Conservation (phyloP, 1,140 invertebrate species). For the Trichonephila inaurata region DNA sequence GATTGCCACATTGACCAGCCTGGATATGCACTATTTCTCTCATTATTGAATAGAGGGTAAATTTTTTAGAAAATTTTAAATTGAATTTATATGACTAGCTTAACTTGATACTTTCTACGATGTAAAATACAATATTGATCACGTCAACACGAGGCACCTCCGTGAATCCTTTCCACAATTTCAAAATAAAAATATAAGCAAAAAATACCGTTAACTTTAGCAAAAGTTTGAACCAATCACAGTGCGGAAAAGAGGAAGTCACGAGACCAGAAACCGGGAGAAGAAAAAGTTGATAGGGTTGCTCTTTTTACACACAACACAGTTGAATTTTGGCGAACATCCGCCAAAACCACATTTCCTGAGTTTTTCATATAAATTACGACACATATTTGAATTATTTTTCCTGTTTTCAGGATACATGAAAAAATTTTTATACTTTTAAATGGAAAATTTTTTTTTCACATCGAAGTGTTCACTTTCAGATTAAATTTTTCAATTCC, state of each 20-base stretch:
- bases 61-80: background rate
- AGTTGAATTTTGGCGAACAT: background rate
- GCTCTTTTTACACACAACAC: background rate
- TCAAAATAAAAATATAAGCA: background rate
- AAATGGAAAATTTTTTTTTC: too few species aligned
- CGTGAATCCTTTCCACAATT: background rate
- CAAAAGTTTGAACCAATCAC: slow-evolving; percentile 6
- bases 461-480: too few species aligned
- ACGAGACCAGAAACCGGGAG: slow-evolving; percentile 13
- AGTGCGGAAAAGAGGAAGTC: background rate
- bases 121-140: slow-evolving; percentile 9
- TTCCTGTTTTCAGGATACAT: too few species aligned
- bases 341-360: background rate
- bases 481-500: too few species aligned
- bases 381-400: too few species aligned
- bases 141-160: background rate
- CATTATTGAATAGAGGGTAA: slow-evolving; percentile 84
- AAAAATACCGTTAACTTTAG: background rate
- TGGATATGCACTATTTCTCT: slow-evolving; percentile 97
- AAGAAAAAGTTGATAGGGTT: slow-evolving; percentile 14
- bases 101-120: background rate
- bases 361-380: too few species aligned
- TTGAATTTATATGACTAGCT: slow-evolving; percentile 15
- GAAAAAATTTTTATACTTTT: too few species aligned
- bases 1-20: slow-evolving; percentile 96